Conservation (phyloP, 2,888 invertebrate genomes). For the Elysia crispata region DNA sequence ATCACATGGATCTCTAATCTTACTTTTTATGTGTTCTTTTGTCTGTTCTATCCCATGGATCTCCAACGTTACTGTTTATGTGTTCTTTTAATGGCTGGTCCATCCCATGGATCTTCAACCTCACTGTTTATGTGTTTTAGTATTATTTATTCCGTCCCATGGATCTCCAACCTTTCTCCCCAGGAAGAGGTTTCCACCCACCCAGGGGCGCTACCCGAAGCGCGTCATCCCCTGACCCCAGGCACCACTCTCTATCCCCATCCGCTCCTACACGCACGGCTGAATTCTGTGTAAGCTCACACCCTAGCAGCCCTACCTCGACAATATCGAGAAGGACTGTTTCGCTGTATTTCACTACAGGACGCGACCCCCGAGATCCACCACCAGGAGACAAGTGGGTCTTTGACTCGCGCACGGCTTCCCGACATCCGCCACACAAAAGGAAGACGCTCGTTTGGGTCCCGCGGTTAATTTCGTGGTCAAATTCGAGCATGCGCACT, state of each 20-base stretch:
- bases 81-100: too few species aligned
- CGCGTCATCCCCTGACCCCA: neutral
- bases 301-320: neutral
- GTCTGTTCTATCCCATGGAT: slow-evolving; percentile 3
- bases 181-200: neutral
- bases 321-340: neutral
- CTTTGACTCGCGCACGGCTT: slow-evolving; percentile 32
- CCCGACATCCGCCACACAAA: neutral
- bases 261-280: slow-evolving; percentile 26
- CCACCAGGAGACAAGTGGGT: slow-evolving; percentile 33
- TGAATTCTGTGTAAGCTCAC: slow-evolving; percentile 29
- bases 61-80: too few species aligned
- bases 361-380: neutral
- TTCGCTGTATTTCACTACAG: neutral
- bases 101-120: too few species aligned
- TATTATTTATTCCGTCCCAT: neutral
- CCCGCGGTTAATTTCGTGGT: slow-evolving; percentile 32
- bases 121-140: too few species aligned
- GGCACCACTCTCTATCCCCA: neutral
- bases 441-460: slow-evolving; percentile 29
- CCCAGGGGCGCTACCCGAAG: neutral
- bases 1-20: neutral
- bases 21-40: neutral
- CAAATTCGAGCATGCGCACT: slow-evolving; percentile 13
- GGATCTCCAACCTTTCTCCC: neutral